Evolutionary conservation across 2,888 invertebrate species (phyloP).

Genomic region (Andrena dorsata): DNA sequence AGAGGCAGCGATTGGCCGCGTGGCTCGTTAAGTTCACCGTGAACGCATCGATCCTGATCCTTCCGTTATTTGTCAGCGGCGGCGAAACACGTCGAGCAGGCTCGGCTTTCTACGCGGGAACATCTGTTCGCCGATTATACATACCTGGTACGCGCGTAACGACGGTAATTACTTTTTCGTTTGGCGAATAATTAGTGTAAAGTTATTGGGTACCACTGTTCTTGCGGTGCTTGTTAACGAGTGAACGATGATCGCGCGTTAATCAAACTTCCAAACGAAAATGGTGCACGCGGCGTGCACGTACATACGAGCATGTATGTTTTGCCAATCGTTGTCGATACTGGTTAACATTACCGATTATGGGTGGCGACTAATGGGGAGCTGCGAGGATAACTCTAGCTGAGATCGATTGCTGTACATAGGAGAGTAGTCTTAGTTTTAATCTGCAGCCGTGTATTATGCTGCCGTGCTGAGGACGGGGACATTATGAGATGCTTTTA

Average conservation of each 20-base stretch:
- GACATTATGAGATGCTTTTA: no score
- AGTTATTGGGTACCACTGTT: slow-evolving; percentile 48
- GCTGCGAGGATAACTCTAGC: no score
- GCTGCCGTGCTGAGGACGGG: no score
- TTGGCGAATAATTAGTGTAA: slow-evolving; percentile 50
- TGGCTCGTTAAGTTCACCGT: slow-evolving; percentile 57
- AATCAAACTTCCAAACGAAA: slow-evolving; percentile 31
- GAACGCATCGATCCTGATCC: slow-evolving; percentile 54
- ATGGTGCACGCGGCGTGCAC: background rate
- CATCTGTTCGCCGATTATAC: slow-evolving; percentile 58
- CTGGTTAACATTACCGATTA: slow-evolving; percentile 3
- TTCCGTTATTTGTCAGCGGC: slow-evolving; percentile 67
- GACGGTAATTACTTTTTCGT: slow-evolving; percentile 59
- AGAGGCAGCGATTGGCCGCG: slow-evolving; percentile 44
- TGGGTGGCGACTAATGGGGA: background rate
- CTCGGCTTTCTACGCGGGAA: slow-evolving; percentile 53
- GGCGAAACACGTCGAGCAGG: slow-evolving; percentile 39
- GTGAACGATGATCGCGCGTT: slow-evolving; percentile 24
- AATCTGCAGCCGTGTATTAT: no score
- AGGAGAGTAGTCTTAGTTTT: no score
- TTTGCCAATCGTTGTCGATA: background rate
- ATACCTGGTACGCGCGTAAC: slow-evolving; percentile 41
- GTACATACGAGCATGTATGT: background rate
- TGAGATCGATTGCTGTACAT: no score
- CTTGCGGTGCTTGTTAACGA: slow-evolving; percentile 33